Percentiles rank a stretch among this genome's conserved stretches.
Conservation (phyloP, 2,113 vertebrate species). For the Calypte anna region DNA sequence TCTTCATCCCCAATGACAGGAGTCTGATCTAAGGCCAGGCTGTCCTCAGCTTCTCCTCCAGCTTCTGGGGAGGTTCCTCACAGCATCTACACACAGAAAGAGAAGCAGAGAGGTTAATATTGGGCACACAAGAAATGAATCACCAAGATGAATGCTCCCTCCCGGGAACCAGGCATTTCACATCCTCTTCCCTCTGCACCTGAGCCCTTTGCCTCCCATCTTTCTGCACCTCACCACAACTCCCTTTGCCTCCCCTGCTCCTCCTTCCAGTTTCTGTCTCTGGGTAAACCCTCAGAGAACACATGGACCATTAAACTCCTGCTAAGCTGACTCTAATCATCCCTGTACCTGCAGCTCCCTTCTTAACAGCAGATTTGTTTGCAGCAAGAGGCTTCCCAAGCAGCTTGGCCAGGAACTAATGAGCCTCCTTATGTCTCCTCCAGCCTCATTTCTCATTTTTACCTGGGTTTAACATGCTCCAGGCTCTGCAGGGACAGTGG, state of each 20-base stretch:
- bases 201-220: neutral
- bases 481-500: neutral
- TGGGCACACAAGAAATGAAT: neutral
- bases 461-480: neutral
- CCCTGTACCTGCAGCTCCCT: neutral
- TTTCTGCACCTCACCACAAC: neutral
- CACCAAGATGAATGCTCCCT: neutral
- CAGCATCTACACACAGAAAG: neutral
- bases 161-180: neutral
- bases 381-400: neutral
- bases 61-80: neutral
- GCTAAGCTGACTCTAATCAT: neutral
- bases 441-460: neutral
- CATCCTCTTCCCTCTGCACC: neutral
- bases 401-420: neutral
- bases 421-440: neutral
- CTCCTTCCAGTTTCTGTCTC: neutral
- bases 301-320: neutral
- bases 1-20: rapidly evolving
- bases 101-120: neutral
- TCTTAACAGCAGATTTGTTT: conserved; percentile 18
- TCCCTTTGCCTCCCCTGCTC: neutral
- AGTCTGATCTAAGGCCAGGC: too few relatives aligned
- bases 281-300: neutral
- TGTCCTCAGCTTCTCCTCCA: neutral